Percentiles rank a stretch among this genome's conserved stretches.
Conservation (phyloP, 2,888 invertebrate genomes). For the Drosophila lutescens region DNA sequence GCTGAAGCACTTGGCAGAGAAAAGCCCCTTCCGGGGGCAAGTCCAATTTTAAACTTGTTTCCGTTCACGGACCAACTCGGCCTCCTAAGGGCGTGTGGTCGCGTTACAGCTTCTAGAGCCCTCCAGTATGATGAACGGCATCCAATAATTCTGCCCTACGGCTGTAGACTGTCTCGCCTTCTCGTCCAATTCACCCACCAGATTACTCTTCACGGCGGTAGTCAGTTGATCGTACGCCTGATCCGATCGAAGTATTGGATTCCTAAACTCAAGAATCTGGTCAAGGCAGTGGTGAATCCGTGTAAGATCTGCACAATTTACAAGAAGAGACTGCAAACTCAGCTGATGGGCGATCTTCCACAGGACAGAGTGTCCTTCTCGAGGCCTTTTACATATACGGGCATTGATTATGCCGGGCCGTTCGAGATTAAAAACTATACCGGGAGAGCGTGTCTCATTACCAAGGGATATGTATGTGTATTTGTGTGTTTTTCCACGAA, state of each 20-base stretch:
- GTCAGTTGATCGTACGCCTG: not conserved
- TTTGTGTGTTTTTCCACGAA: constrained; percentile 1
- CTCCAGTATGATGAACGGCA: not conserved
- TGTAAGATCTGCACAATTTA: not conserved
- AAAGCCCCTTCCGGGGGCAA: not conserved
- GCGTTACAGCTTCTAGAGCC: not conserved
- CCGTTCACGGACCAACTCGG: not conserved
- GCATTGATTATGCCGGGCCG: not conserved
- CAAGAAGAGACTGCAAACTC: not conserved
- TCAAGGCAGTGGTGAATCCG: not conserved
- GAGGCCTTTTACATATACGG: no score
- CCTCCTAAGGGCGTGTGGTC: not conserved
- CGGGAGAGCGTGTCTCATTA: not conserved
- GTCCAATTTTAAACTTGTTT: not conserved
- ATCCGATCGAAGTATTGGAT: not conserved
- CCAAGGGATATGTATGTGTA: not conserved
- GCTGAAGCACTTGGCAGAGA: not conserved
- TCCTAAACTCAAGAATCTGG: not conserved
- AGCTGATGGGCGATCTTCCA: not conserved
- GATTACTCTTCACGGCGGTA: not conserved
- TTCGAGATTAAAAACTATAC: not conserved
- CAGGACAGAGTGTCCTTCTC: not conserved
- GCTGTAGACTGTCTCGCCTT: not conserved
- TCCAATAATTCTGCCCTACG: not conserved
- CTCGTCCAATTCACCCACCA: not conserved